Percentiles rank a stretch among this genome's conserved stretches.
Evolutionary conservation across 2,797 vertebrate species (phyloP).

Genomic region (Acipenser transmontanus): DNA sequence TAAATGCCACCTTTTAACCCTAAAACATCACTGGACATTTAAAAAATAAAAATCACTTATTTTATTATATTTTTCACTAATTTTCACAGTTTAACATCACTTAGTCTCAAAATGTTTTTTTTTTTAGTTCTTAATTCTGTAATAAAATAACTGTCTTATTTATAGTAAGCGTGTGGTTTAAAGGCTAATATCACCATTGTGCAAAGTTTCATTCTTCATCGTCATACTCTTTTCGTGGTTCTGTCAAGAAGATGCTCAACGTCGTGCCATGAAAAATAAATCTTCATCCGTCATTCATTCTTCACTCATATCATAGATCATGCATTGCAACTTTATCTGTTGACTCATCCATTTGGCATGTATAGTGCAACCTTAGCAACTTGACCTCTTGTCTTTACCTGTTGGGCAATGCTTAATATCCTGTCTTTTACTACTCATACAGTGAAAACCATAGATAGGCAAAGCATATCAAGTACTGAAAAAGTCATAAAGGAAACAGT

Average conservation of each 20-base stretch:
- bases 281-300: conserved; percentile 5
- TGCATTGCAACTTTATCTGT: background rate
- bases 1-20: background rate
- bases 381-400: conserved; percentile 5
- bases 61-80: conserved; percentile 9
- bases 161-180: background rate
- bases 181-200: background rate
- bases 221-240: background rate
- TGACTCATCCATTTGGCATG: background rate
- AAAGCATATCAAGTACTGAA: conserved; percentile 57
- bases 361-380: background rate
- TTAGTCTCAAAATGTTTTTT: background rate
- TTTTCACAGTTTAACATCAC: conserved; percentile 20
- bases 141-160: background rate
- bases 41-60: background rate
- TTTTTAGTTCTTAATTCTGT: background rate
- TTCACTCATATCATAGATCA: background rate
- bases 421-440: conserved; percentile 73
- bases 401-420: conserved; percentile 51
- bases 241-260: conserved; percentile 8
- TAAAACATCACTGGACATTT: background rate
- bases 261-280: conserved; percentile 8
- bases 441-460: conserved; percentile 76
- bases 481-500: conserved; percentile 57
- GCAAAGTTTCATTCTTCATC: background rate